phyloP scores from a whole-genome alignment of 1,140 invertebrate species.

The Drosophila mayri region DNA sequence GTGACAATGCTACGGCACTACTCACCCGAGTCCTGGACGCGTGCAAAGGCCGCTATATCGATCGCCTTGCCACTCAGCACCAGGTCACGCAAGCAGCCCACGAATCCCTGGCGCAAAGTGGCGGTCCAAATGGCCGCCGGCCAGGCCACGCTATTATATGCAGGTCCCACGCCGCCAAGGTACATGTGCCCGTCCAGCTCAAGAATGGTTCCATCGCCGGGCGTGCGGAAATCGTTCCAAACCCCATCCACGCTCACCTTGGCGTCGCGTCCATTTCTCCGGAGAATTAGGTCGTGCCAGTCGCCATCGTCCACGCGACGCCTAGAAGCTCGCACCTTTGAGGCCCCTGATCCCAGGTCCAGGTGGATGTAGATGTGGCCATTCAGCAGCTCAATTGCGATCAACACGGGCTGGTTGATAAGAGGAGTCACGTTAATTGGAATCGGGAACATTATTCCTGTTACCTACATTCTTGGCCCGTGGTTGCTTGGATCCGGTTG shows the following conservation, averaged over 20 bases:
- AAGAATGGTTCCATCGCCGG: conserved; percentile 92
- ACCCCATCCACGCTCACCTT: conserved; percentile 95
- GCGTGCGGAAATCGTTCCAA: conserved; percentile 95
- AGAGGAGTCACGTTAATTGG: not conserved
- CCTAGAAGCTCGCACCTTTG: conserved; percentile 93
- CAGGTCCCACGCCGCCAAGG: conserved; percentile 93
- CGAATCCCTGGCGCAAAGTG: conserved; percentile 94
- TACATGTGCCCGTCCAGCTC: conserved; percentile 96
- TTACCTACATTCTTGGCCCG: conserved; percentile 86
- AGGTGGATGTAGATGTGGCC: conserved; percentile 96
- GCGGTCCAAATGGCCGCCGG: conserved; percentile 97
- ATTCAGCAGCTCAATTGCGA: conserved; percentile 96
- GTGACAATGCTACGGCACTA: conserved; percentile 6
- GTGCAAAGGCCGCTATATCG: conserved; percentile 95
- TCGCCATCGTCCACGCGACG: conserved; percentile 94
- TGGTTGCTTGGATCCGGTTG: conserved; percentile 91
- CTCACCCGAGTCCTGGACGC: conserved; percentile 95
- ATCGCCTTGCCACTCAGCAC: conserved; percentile 96
- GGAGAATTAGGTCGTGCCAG: conserved; percentile 95
- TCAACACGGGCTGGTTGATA: conserved; percentile 91
- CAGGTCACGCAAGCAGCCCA: conserved; percentile 97
- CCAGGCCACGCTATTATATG: conserved; percentile 90
- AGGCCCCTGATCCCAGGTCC: conserved; percentile 95
- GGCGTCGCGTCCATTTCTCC: conserved; percentile 92
- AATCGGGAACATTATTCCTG: too few species aligned